Conservation (phyloP, 2,113 vertebrate species). For the Callithrix jacchus region DNA sequence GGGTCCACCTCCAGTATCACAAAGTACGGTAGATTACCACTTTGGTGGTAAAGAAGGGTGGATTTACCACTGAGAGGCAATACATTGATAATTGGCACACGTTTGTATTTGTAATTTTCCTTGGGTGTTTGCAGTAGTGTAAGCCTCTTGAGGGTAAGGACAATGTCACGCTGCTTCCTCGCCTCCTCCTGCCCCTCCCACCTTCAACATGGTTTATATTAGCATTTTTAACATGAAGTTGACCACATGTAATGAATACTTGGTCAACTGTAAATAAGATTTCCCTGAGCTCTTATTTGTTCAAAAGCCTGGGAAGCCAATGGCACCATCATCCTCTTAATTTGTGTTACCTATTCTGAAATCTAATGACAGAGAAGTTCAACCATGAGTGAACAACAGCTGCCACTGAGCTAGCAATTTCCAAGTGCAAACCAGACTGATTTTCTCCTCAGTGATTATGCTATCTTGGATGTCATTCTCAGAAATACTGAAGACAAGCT, state of each 20-base stretch:
- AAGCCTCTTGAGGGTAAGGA: slow-evolving; percentile 18
- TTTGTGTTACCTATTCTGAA: slow-evolving; percentile 69
- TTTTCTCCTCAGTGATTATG: slow-evolving; percentile 74
- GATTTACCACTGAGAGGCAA: slow-evolving; percentile 2
- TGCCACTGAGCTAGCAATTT: slow-evolving; percentile 75
- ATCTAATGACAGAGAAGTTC: slow-evolving; percentile 70
- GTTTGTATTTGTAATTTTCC: slow-evolving; percentile 24
- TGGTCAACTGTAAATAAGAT: slow-evolving; percentile 63
- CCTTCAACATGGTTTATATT: background rate
- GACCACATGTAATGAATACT: slow-evolving; percentile 39
- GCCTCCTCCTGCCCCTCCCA: background rate
- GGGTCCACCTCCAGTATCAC: background rate
- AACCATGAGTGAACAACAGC: slow-evolving; percentile 74
- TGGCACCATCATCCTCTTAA: slow-evolving; percentile 26
- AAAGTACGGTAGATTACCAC: background rate
- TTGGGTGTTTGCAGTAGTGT: background rate
- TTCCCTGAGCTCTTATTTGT: slow-evolving; percentile 63
- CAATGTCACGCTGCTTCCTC: background rate
- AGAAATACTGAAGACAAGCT: slow-evolving; percentile 62
- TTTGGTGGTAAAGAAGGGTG: background rate
- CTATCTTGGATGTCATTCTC: slow-evolving; percentile 77
- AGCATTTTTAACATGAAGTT: slow-evolving; percentile 51
- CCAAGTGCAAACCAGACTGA: slow-evolving; percentile 72
- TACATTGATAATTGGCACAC: background rate
- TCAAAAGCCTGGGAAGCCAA: slow-evolving; percentile 47